Evolutionary conservation across 1,140 invertebrate genomes (phyloP).

Genomic region (Platyscapa corneri): DNA sequence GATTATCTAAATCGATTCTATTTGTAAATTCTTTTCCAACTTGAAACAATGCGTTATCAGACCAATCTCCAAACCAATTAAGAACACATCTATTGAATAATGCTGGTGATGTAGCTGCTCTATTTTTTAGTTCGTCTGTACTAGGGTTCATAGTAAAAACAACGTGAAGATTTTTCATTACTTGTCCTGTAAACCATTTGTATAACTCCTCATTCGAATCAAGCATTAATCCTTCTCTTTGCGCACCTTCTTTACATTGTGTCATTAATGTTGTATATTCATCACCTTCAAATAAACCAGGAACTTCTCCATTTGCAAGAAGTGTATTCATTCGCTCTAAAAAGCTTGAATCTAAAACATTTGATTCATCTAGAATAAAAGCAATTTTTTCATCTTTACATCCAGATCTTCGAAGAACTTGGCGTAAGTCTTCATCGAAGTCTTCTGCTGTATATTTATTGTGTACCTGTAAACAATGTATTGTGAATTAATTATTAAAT

Average conservation of each 20-base stretch:
- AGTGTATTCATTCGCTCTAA: conserved; percentile 99
- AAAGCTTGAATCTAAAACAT: conserved; percentile 98
- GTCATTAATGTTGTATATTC: conserved; percentile 99
- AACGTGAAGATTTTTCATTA: conserved; percentile 99
- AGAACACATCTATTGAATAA: conserved; percentile 99
- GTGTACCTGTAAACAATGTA: conserved; percentile 82
- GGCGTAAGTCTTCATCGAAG: conserved; percentile 98
- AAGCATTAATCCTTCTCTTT: conserved; percentile 97
- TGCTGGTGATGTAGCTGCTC: conserved; percentile 98
- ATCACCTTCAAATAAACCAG: conserved; percentile 94
- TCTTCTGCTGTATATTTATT: conserved; percentile 99
- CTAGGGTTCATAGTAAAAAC: conserved; percentile 99
- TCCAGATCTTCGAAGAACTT: conserved; percentile 93
- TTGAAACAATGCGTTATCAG: conserved; percentile 96
- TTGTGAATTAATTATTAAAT: too few species aligned
- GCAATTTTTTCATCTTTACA: conserved; percentile 99
- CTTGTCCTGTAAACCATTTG: conserved; percentile 98
- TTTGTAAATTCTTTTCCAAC: conserved; percentile 92
- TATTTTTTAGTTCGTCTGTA: conserved; percentile 97
- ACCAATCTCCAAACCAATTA: conserved; percentile 99
- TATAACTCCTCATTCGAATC: conserved; percentile 99
- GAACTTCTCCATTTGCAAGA: conserved; percentile 98
- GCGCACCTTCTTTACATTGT: conserved; percentile 99
- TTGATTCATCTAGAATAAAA: conserved; percentile 99
- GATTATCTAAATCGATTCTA: conserved; percentile 87